Conservation (phyloP, 2,888 invertebrate genomes). For the Papilio protenor region DNA sequence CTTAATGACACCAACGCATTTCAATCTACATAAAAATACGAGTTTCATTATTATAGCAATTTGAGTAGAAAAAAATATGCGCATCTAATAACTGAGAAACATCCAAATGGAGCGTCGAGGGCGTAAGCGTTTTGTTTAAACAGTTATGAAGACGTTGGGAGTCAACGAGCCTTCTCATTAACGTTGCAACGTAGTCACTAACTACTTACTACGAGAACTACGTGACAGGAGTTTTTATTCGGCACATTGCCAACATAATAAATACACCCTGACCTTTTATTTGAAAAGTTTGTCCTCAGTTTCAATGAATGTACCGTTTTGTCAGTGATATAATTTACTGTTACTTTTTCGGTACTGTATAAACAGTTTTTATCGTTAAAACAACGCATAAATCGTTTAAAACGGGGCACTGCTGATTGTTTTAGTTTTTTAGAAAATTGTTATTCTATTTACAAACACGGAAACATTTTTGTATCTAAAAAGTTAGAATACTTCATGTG, state of each 20-base stretch:
- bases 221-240: constrained; percentile 42
- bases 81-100: constrained; percentile 24
- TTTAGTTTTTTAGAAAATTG: too few species aligned
- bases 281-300: constrained; percentile 32
- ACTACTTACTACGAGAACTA: constrained; percentile 45
- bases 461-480: too few species aligned
- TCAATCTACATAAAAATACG: not conserved
- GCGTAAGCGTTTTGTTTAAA: constrained; percentile 35
- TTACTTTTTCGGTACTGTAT: too few species aligned
- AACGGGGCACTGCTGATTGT: too few species aligned
- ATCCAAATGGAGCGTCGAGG: constrained; percentile 13
- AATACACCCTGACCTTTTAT: constrained; percentile 40
- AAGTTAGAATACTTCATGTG: too few species aligned
- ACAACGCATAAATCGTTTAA: too few species aligned
- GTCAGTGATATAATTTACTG: not conserved
- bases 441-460: too few species aligned
- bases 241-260: constrained; percentile 37
- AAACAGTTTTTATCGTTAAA: too few species aligned
- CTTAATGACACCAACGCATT: constrained; percentile 22
- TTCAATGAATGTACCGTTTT: constrained; percentile 24
- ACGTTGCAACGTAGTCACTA: constrained; percentile 46
- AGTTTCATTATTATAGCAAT: constrained; percentile 8
- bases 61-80: constrained; percentile 11
- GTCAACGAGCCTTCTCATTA: constrained; percentile 47
- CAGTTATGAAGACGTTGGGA: constrained; percentile 29